Evolutionary conservation across 1,140 invertebrate genomes (phyloP), one percentile per base, ranked within the genome.

Genomic region (Pissodes strobi): DNA sequence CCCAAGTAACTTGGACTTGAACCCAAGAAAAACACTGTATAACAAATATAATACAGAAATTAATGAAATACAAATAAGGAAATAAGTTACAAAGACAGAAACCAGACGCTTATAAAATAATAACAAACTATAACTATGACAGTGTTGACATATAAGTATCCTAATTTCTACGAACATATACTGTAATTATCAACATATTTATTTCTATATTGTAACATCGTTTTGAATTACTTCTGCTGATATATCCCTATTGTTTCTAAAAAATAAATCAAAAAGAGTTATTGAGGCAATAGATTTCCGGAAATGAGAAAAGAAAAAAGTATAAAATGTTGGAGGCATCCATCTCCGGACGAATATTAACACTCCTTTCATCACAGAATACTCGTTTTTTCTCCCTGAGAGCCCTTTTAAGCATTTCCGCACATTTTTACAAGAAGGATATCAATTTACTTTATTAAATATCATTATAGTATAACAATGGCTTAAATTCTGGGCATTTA

Each of bases 381-480:
- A 43, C 38, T 45, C 23, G 53, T 43, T 57, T 57, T 57, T 57
- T 57, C 22, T 12, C 39, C 21, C 53, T 13, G 38, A 43, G 22
- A 55, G 38, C 53, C 10, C 39, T 57, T 57, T 57, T 43, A 34
- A 65, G 53, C 62, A 52, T 55, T 69, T 67, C 66, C 57, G 62
- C 59, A 63, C 66, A 68, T 68, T 68, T 70, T 67, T 64, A 67
- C 66, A 68, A 67, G 66, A 41, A 65, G 41, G 68, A 66, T 68
- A 70, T 68, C 69, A 70, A 70, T 70, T 70, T 64, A 45, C 62
- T 67, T 70, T 70, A 70, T 70, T 70, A 70, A 67, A 68, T 68
- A 70, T 68, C 66, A 70, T 70, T 70, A 70, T 37, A 18, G 19
- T 63, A 45, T 68, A 67, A 70, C 65, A 70, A 70, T 57, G 53